phyloP scores from a whole-genome alignment of 2,797 vertebrate genomes.

The Bovichtus diacanthus region DNA sequence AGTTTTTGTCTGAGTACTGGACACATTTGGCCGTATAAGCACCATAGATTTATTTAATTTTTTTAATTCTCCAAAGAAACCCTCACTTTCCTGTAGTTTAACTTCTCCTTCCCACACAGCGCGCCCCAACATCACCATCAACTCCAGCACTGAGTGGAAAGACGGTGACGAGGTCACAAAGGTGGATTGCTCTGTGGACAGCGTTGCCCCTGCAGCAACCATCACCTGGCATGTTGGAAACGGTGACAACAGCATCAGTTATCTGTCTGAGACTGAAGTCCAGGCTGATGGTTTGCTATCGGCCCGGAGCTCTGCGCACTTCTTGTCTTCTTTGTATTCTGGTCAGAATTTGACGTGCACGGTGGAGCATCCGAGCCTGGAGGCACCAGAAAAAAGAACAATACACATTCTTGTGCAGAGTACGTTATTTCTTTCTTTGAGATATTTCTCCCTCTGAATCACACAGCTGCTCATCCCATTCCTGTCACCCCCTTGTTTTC shows the following conservation, averaged over 20 bases:
- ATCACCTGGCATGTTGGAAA: slow-evolving; percentile 72
- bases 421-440: slow-evolving; percentile 53
- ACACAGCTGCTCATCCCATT: slow-evolving; percentile 33
- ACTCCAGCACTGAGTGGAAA: slow-evolving; percentile 64
- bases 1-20: slow-evolving; percentile 37
- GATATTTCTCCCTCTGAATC: slow-evolving; percentile 30
- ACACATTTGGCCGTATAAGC: slow-evolving; percentile 21
- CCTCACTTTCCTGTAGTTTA: slow-evolving; percentile 33
- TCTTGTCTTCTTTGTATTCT: slow-evolving; percentile 68
- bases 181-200: slow-evolving; percentile 74
- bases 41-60: slow-evolving; percentile 23
- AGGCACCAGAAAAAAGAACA: slow-evolving; percentile 61
- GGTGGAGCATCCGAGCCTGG: slow-evolving; percentile 69
- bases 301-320: slow-evolving; percentile 47
- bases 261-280: slow-evolving; percentile 23
- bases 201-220: slow-evolving; percentile 55
- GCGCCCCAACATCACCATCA: slow-evolving; percentile 69
- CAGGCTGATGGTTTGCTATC: slow-evolving; percentile 51
- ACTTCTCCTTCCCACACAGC: slow-evolving; percentile 63
- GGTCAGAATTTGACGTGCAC: slow-evolving; percentile 79
- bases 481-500: slow-evolving; percentile 41
- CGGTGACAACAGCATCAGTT: slow-evolving; percentile 28
- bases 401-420: slow-evolving; percentile 67
- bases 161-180: slow-evolving; percentile 47
- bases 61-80: slow-evolving; percentile 12